phyloP scores from a whole-genome alignment of 2,888 invertebrate species.

The Drosophila cyrtoloma region DNA sequence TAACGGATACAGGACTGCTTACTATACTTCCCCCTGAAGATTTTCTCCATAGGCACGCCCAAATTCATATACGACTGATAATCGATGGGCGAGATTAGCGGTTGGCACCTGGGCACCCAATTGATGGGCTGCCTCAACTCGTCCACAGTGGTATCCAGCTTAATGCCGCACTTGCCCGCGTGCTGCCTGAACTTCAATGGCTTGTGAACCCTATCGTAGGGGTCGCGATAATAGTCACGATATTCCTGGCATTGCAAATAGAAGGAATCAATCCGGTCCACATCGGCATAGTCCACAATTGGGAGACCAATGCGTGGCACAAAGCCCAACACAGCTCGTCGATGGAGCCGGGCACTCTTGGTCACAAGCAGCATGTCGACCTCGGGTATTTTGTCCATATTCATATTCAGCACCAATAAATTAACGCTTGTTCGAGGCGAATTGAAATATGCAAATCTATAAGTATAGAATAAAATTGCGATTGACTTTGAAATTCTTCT shows the following conservation, averaged over 20 bases:
- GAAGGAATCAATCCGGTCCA: constrained; percentile 75
- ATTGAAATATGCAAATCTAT: not conserved
- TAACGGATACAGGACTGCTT: constrained; percentile 21
- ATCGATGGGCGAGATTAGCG: constrained; percentile 20
- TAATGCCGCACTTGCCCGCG: constrained; percentile 51
- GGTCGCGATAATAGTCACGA: constrained; percentile 82
- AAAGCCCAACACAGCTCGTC: constrained; percentile 71
- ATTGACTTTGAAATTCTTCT: not conserved
- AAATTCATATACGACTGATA: constrained; percentile 44
- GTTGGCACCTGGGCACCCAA: constrained; percentile 22
- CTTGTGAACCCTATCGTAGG: constrained; percentile 68
- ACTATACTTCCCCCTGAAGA: constrained; percentile 24
- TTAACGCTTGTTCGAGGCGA: not conserved
- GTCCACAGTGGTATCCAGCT: constrained; percentile 28
- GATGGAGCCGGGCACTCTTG: constrained; percentile 46
- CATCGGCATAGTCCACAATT: constrained; percentile 74
- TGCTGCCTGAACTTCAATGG: constrained; percentile 57
- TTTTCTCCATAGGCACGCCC: constrained; percentile 10
- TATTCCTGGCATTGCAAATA: constrained; percentile 80
- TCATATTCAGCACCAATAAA: constrained; percentile 7
- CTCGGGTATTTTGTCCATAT: constrained; percentile 32
- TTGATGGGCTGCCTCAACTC: constrained; percentile 28
- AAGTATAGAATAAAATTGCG: not conserved
- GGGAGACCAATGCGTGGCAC: constrained; percentile 77
- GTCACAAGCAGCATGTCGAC: constrained; percentile 37